Evolutionary conservation across 2,888 invertebrate genomes (phyloP), one percentile per base, ranked within the genome.

Genomic region (Gari tellinella): DNA sequence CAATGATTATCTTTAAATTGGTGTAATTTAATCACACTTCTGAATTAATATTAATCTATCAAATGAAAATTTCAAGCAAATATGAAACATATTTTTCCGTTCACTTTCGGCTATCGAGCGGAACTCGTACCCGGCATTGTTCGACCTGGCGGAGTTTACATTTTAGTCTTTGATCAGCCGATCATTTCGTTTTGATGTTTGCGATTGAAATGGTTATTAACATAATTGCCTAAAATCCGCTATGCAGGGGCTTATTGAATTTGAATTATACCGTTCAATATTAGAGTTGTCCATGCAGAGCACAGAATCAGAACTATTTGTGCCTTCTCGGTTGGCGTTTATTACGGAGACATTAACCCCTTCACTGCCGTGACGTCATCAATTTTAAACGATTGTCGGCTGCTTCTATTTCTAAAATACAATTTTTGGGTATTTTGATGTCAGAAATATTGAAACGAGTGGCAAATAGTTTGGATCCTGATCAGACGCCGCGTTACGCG

Each of bases 241-340:
- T 57, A 25, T 40, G 57, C 26, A 21, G 43, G 57, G 43, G 21
- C 23, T 25, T 21, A 57, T 62, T 57, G 19, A 56, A 14, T 19
- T 41, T 19, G 48, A 62, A 57, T 46, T 62, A 53, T 51, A 62
- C 56, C 68, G 62, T 62, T 61, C 56, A 62, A 68, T 40, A 55
- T 61, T 51, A 57, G 61, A 56, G 21, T 40, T 65, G 57, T 56
- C 57, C 49, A 48, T 48, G 48, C 48, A 17, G 31, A 31, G 31
- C 31, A 31, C 4, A 31, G 31, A 4, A 7, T 31, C 4, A 31
- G 31, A 10, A 31, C 10, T 4, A 31, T 31, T 31, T 31, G 31
- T 31, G 31, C 10, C 5, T 31, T 31, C 31, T 31, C 31, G 5
- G 10, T 10, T 31, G 4, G 31, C 31, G 31, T 7, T 31, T 31